Evolutionary conservation across 2,797 vertebrate species (phyloP), one percentile per base, ranked within the genome.

Genomic region (Thunnus albacares): DNA sequence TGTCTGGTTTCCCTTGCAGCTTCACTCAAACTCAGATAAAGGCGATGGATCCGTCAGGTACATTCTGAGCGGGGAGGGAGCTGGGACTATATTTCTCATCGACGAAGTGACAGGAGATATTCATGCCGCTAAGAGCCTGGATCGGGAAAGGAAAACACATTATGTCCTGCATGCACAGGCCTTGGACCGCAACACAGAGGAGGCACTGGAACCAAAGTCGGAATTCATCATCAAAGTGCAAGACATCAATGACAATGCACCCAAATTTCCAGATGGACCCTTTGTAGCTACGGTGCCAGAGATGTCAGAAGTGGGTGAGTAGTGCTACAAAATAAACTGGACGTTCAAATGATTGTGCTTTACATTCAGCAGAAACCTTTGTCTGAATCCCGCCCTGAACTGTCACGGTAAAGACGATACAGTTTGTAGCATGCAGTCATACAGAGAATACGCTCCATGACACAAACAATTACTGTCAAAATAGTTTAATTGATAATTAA

Each of bases 141-240:
- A 99, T 87, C 97, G 98, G 71, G 98, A 99, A 67, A 97, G 97
- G 93, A 99, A 98, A 92, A 92, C 97, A 1, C 98, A 99, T 90
- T 99, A 99, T 43, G 98, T 99, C 55, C 95, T 99, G 78, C 98
- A 99, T 7, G 98, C 98, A 4, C 98, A 99, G 89, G 98, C 98
- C 70, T 96, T 99, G 87, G 97, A 99, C 77, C 96, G 97, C 84
- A 86, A 98, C 93, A 98, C 97, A 52, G 96, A 98, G 91, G 98
- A 97, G 80, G 97, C 98, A 11, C 96, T 99, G 1, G 98, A 99
- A 85, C 98, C 98, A 7, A 97, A 98, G 92, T 99, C 98, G 0
- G 98, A 99, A 88, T 99, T 99, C 88, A 99, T 99, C 93, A 99
- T 99, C 94, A 99, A 99, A 95, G 98, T 99, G 1, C 98, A 99